These are phyloP conservation scores for Synanceia verrucosa DNA, from an alignment of 2,797 vertebrate species.

Conservation along the genomic window DNA sequence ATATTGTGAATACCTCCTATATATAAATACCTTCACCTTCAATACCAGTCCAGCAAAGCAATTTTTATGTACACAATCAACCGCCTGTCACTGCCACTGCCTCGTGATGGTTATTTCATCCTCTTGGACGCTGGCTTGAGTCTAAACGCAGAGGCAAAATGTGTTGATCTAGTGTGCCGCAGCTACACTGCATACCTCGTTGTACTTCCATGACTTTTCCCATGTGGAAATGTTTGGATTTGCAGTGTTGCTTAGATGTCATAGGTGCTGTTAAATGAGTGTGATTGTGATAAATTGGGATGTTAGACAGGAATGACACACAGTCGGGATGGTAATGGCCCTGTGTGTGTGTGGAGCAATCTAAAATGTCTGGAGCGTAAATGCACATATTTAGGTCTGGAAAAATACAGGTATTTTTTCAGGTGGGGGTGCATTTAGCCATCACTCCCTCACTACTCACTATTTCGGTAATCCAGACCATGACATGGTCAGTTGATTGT, in stretches of 20 bases:
- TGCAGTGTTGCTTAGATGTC: conserved; percentile 71
- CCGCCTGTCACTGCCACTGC: conserved; percentile 27
- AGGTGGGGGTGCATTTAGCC: conserved; percentile 80
- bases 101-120: conserved; percentile 54
- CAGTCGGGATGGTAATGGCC: conserved; percentile 77
- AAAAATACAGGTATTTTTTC: conserved; percentile 87
- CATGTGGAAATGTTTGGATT: conserved; percentile 81
- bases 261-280: conserved; percentile 77
- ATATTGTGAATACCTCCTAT: background rate
- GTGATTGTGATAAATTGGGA: conserved; percentile 84
- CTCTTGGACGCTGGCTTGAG: conserved; percentile 23
- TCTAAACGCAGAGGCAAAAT: conserved; percentile 31
- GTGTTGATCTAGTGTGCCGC: conserved; percentile 36
- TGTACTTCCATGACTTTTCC: conserved; percentile 76
- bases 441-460: conserved; percentile 61
- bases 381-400: conserved; percentile 81
- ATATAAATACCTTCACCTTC: no score
- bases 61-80: conserved; percentile 31
- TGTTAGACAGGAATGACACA: conserved; percentile 79
- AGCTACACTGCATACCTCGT: conserved; percentile 62
- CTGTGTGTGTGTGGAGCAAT: conserved; percentile 74
- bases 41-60: conserved; percentile 17
- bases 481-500: conserved; percentile 70
- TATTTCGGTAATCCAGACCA: conserved; percentile 65
- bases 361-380: conserved; percentile 75